These are phyloP conservation scores for Chloroceryle amazona DNA, from an alignment of 2,797 vertebrate genomes.

Conservation along the genomic window DNA sequence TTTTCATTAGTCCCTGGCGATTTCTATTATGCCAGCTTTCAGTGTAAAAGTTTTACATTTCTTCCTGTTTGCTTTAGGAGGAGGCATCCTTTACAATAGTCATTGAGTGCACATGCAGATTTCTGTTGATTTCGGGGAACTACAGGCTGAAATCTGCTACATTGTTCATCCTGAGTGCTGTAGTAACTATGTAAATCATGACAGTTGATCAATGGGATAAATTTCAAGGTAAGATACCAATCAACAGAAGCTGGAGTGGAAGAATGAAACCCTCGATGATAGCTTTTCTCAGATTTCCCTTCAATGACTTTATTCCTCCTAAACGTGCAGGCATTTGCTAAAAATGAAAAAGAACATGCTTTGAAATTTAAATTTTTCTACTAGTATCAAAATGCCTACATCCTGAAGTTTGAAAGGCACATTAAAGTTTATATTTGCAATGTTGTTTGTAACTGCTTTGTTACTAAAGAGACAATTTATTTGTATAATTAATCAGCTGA, in stretches of 20 bases:
- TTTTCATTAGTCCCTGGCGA: not conserved
- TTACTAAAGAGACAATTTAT: constrained; percentile 58
- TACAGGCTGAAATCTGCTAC: not conserved
- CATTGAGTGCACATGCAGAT: not conserved
- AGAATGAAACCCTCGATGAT: not conserved
- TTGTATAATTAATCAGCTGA: constrained; percentile 75
- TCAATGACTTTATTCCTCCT: not conserved
- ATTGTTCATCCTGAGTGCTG: not conserved
- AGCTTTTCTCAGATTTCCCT: not conserved
- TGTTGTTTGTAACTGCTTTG: constrained; percentile 35
- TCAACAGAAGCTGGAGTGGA: not conserved
- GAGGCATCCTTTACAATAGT: not conserved
- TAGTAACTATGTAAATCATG: not conserved
- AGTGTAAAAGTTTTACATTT: not conserved
- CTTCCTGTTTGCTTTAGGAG: not conserved
- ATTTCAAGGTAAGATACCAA: not conserved
- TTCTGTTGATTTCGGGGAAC: not conserved
- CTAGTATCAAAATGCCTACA: not conserved
- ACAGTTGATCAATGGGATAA: not conserved
- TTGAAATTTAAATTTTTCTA: constrained; percentile 55
- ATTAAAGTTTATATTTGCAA: constrained; percentile 38
- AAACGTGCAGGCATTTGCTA: constrained; percentile 1
- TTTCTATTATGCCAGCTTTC: not conserved
- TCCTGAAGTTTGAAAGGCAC: constrained; percentile 23
- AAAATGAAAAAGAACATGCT: not conserved